Conservation (phyloP, 2,113 vertebrate species). For the Catagonus wagneri region DNA sequence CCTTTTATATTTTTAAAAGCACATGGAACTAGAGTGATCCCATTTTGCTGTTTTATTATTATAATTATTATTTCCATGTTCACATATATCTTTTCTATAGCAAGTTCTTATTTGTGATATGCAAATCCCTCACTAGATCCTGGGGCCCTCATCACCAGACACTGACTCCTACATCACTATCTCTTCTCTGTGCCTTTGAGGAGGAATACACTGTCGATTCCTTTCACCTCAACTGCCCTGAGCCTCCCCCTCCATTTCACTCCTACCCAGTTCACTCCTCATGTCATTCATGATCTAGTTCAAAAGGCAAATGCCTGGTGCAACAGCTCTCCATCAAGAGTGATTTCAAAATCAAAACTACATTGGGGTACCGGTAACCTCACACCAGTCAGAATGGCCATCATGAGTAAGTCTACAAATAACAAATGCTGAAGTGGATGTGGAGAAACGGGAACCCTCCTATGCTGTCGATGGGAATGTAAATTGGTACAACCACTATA, state of each 20-base stretch:
- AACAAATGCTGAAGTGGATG: too few species aligned
- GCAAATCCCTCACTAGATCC: neutral
- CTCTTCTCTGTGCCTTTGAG: neutral
- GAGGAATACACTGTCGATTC: neutral
- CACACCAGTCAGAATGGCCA: neutral
- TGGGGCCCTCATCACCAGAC: neutral
- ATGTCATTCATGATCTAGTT: neutral
- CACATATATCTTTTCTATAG: neutral
- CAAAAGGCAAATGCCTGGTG: neutral
- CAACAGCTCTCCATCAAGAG: neutral
- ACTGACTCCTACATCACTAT: neutral
- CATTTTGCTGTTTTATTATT: neutral
- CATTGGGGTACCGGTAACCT: too few species aligned
- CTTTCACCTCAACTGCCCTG: neutral
- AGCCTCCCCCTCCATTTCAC: neutral
- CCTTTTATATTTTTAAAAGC: slow-evolving; percentile 8
- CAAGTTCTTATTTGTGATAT: neutral
- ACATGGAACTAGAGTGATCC: neutral
- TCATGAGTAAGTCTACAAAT: too few species aligned
- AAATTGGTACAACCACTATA: too few species aligned
- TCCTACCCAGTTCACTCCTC: neutral
- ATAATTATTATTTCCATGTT: neutral
- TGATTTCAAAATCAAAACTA: neutral
- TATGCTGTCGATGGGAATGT: too few species aligned
- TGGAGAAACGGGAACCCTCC: too few species aligned